Conservation (phyloP, 1,140 invertebrate species). For the Pogonomyrmex californicus region DNA sequence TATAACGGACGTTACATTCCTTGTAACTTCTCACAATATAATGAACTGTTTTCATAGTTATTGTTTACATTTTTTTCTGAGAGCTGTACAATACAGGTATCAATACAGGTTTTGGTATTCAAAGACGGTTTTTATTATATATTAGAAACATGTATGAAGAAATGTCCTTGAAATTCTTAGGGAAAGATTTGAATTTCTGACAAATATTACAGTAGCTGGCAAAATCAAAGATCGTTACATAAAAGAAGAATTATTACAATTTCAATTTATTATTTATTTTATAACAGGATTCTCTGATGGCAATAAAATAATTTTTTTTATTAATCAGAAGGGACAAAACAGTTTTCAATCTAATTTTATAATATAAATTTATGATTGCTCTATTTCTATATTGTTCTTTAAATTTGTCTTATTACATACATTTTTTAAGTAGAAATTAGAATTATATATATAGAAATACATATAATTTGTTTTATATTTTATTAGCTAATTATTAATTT, state of each 20-base stretch:
- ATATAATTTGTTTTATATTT: neutral
- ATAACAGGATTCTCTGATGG: constrained; percentile 21
- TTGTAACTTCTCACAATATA: neutral
- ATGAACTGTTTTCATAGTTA: neutral
- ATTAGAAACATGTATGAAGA: neutral
- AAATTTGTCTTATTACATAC: neutral
- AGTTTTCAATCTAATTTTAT: neutral
- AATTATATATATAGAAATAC: no score
- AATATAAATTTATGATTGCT: neutral
- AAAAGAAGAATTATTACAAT: neutral
- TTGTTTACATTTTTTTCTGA: constrained; percentile 56
- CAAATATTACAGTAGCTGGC: neutral
- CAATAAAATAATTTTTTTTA: neutral
- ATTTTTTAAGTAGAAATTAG: neutral
- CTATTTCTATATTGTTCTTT: neutral
- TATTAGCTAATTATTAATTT: constrained; percentile 1
- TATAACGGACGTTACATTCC: neutral
- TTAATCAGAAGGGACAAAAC: neutral
- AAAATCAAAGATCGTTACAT: neutral
- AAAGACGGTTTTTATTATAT: neutral
- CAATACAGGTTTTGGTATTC: no score
- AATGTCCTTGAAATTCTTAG: constrained; percentile 20
- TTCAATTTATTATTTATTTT: neutral
- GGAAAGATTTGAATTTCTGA: constrained; percentile 27
- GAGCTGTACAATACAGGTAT: neutral